phyloP scores from a whole-genome alignment of 2,888 invertebrate species.

The Stenotaenia linearis region DNA sequence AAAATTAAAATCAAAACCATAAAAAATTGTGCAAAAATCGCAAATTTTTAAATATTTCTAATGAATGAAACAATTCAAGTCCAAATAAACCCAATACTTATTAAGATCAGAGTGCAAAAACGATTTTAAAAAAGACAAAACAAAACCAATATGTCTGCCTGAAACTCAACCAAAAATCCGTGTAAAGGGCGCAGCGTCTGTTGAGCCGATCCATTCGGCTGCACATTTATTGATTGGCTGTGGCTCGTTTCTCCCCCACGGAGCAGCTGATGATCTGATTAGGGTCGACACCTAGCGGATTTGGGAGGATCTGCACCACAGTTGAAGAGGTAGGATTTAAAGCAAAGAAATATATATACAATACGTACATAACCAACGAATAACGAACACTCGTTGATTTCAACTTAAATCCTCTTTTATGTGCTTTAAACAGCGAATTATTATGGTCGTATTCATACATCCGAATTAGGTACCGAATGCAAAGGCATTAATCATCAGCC shows the following conservation, averaged over 20 bases:
- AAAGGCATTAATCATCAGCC: not conserved
- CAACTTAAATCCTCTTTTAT: not conserved
- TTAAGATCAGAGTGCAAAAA: too few species aligned
- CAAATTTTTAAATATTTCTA: too few species aligned
- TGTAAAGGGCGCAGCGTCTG: not conserved
- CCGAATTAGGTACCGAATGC: not conserved
- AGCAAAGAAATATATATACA: conserved; percentile 7
- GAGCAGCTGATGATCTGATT: conserved; percentile 15
- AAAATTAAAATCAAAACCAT: too few species aligned
- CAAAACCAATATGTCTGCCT: not conserved
- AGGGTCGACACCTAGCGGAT: conserved; percentile 19
- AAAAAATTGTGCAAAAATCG: too few species aligned
- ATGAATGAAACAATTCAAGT: too few species aligned
- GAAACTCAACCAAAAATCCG: not conserved
- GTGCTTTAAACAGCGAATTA: not conserved
- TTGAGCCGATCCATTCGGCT: conserved; percentile 11
- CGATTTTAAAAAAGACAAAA: not conserved
- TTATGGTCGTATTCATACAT: not conserved
- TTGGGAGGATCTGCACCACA: conserved; percentile 7
- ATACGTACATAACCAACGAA: not conserved
- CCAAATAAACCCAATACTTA: too few species aligned
- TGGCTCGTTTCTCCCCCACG: conserved; percentile 19
- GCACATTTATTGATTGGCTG: conserved; percentile 19
- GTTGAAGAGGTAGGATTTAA: conserved; percentile 5
- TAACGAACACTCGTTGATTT: not conserved